phyloP scores from a whole-genome alignment of 2,113 vertebrate genomes.

The Oreocharis arfaki region DNA sequence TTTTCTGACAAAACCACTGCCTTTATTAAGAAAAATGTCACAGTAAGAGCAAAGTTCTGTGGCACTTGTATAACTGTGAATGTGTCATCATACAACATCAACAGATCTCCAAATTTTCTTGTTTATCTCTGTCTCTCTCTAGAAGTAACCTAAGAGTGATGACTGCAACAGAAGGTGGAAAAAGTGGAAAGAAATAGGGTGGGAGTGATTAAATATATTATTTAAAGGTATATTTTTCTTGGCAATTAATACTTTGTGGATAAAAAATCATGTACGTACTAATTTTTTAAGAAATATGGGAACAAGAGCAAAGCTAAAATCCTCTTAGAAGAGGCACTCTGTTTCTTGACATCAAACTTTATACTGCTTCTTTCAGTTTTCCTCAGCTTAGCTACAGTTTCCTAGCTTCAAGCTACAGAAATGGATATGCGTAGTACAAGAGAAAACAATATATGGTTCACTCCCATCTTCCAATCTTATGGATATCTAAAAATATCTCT shows the following conservation, averaged over 20 bases:
- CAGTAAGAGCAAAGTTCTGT: background rate
- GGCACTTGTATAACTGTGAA: background rate
- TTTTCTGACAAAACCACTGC: background rate
- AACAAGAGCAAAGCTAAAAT: background rate
- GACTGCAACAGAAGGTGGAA: background rate
- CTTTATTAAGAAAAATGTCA: slow-evolving; percentile 14
- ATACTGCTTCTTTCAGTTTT: background rate
- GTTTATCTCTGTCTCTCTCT: background rate
- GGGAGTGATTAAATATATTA: background rate
- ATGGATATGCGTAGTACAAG: background rate
- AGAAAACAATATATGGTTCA: background rate
- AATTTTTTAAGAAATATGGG: background rate
- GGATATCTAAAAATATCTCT: background rate
- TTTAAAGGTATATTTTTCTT: background rate
- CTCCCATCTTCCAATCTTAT: background rate
- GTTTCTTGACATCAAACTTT: background rate
- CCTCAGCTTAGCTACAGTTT: background rate
- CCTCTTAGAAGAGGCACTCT: background rate
- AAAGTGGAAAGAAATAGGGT: background rate
- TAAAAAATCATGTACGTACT: background rate
- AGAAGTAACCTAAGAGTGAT: background rate
- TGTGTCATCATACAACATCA: background rate
- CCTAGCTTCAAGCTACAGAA: background rate
- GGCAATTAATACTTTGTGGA: background rate
- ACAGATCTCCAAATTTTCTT: background rate